These are phyloP conservation scores for Trematomus bernacchii DNA, from an alignment of 2,797 vertebrate genomes.

Conservation along the genomic window DNA sequence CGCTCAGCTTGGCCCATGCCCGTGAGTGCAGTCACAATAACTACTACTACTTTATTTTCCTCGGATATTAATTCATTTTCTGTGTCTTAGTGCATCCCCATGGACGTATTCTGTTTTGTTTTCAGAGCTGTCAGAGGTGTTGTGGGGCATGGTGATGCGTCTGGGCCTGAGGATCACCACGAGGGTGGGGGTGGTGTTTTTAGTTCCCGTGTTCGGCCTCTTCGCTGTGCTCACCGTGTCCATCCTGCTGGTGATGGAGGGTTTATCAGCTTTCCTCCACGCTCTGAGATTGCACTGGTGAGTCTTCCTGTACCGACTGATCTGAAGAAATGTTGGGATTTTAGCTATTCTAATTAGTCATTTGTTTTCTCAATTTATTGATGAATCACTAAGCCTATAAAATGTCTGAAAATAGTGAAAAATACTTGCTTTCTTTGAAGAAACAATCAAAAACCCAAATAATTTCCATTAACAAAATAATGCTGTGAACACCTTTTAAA, in stretches of 20 bases:
- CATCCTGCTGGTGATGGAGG: constrained; percentile 98
- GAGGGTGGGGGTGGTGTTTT: constrained; percentile 85
- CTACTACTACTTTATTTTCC: neutral
- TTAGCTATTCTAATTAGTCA: neutral
- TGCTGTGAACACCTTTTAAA: neutral
- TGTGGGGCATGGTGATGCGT: constrained; percentile 97
- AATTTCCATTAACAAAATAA: neutral
- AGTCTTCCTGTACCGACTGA: constrained; percentile 31
- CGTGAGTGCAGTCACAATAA: constrained; percentile 83
- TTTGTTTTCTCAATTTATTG: neutral
- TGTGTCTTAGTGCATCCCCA: neutral
- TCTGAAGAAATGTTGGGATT: neutral
- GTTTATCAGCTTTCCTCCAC: constrained; percentile 97
- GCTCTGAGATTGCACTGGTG: constrained; percentile 98
- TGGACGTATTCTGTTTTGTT: constrained; percentile 17
- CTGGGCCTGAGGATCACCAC: constrained; percentile 89
- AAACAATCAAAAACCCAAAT: neutral
- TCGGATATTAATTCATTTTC: neutral
- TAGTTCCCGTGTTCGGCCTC: constrained; percentile 89
- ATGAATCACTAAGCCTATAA: neutral
- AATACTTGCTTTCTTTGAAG: neutral
- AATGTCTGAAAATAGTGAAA: neutral
- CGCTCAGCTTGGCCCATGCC: constrained; percentile 95
- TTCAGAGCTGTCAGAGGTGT: constrained; percentile 94
- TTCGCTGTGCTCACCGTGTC: constrained; percentile 92